phyloP scores from a whole-genome alignment of 2,888 invertebrate genomes.

The Tachystola acroxantha region DNA sequence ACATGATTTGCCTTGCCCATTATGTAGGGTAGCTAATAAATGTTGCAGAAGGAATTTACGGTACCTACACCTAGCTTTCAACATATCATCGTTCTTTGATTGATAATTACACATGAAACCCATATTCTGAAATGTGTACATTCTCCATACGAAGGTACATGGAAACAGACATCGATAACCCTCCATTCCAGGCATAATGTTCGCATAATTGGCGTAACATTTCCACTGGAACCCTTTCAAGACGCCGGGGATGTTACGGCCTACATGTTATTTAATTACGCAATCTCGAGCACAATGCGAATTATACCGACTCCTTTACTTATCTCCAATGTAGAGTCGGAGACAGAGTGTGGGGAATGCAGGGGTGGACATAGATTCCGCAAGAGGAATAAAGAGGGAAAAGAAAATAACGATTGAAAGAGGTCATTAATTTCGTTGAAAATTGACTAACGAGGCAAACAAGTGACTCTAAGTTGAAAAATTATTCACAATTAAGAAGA shows the following conservation, averaged over 20 bases:
- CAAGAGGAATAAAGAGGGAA: too few species aligned
- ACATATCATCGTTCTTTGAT: too few species aligned
- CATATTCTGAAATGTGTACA: conserved; percentile 4
- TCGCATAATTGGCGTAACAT: conserved; percentile 77
- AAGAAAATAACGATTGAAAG: too few species aligned
- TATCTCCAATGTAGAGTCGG: conserved; percentile 34
- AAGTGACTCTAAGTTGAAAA: too few species aligned
- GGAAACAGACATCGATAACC: conserved; percentile 60
- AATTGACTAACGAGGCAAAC: neutral
- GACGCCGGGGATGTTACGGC: conserved; percentile 69
- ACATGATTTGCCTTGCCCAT: too few species aligned
- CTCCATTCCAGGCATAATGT: conserved; percentile 72
- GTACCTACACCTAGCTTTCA: too few species aligned
- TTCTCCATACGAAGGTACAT: conserved; percentile 12
- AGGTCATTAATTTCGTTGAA: too few species aligned
- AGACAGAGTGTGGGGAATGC: conserved; percentile 22
- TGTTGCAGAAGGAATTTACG: too few species aligned
- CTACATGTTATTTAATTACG: conserved; percentile 78
- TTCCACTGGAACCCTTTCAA: conserved; percentile 75
- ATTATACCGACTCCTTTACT: conserved; percentile 60
- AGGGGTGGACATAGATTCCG: too few species aligned
- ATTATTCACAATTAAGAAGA: too few species aligned
- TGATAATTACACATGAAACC: conserved; percentile 1
- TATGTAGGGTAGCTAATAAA: too few species aligned
- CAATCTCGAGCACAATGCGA: conserved; percentile 73